Conservation (phyloP, 2,797 vertebrate species). For the Psittacula echo region DNA sequence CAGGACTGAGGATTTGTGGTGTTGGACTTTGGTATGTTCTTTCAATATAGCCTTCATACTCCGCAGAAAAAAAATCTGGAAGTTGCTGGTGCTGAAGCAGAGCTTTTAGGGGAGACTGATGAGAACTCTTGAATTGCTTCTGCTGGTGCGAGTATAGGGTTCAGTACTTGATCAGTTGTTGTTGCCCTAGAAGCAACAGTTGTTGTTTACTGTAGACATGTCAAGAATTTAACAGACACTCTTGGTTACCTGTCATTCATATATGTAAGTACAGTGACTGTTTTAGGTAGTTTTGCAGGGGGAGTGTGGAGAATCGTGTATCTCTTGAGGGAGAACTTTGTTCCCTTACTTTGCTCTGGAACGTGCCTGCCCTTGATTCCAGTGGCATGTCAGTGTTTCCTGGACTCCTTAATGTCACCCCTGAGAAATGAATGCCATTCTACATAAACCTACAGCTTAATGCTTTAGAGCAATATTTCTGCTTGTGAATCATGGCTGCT, state of each 20-base stretch:
- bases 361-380: background rate
- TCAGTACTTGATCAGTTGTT: accelerated
- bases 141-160: background rate
- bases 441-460: background rate
- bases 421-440: background rate
- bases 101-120: background rate
- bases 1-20: background rate
- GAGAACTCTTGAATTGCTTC: background rate
- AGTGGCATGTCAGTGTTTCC: background rate
- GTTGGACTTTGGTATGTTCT: background rate
- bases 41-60: background rate
- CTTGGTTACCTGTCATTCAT: background rate
- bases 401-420: background rate
- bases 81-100: background rate
- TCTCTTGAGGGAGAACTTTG: background rate
- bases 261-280: background rate
- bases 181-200: background rate
- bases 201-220: background rate
- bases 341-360: background rate
- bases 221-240: background rate
- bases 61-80: background rate
- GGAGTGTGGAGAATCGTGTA: background rate
- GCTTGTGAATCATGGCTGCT: background rate
- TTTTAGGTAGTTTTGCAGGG: background rate
- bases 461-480: background rate